Percentiles rank a stretch among this genome's conserved stretches.
Conservation (phyloP, 2,797 vertebrate genomes). For the Micromesistius poutassou region DNA sequence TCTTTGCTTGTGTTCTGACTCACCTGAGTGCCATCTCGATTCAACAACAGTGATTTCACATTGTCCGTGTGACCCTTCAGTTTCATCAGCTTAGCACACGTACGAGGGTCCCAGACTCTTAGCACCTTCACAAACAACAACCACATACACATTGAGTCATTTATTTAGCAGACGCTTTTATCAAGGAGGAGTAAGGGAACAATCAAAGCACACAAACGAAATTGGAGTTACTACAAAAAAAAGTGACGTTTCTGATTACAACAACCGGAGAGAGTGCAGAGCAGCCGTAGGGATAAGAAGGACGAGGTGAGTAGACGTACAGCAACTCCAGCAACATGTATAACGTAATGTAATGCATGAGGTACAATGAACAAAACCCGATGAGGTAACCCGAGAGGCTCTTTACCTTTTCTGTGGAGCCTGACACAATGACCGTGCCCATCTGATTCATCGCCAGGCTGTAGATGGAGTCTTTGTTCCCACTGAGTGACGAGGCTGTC, state of each 20-base stretch:
- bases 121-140: constrained; percentile 76
- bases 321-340: neutral
- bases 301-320: neutral
- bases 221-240: neutral
- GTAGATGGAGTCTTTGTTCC: constrained; percentile 99
- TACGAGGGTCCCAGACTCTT: constrained; percentile 96
- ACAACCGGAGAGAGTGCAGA: neutral
- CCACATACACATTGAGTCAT: neutral
- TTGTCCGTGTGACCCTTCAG: constrained; percentile 98
- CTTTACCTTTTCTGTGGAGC: constrained; percentile 94
- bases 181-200: neutral
- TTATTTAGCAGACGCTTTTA: neutral
- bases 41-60: constrained; percentile 91
- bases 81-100: constrained; percentile 98
- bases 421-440: constrained; percentile 97
- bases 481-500: constrained; percentile 94
- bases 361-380: neutral
- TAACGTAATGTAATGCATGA: neutral
- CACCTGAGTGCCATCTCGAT: constrained; percentile 96
- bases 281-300: neutral
- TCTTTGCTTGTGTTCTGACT: neutral
- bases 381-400: neutral
- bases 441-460: constrained; percentile 99
- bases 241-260: neutral
- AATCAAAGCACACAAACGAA: neutral